phyloP scores from a whole-genome alignment of 2,888 invertebrate species.

The Caenorhabditis zanzibari region DNA sequence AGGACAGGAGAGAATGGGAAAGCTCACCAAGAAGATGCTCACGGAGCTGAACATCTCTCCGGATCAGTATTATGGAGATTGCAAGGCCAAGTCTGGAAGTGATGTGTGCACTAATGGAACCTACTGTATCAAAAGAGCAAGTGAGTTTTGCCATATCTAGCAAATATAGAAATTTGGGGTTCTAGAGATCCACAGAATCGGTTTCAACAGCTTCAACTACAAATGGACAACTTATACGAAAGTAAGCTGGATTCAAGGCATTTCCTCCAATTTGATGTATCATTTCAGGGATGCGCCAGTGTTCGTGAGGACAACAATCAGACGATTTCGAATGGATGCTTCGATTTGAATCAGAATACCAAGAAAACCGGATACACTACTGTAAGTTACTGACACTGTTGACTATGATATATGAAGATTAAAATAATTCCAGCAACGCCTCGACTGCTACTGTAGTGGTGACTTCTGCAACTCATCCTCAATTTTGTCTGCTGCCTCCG shows the following conservation, averaged over 20 bases:
- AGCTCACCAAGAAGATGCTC: slow-evolving; percentile 34
- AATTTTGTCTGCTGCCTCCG: too few species aligned
- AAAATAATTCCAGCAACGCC: too few species aligned
- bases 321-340: slow-evolving; percentile 30
- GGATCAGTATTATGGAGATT: slow-evolving; percentile 44
- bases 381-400: slow-evolving; percentile 10
- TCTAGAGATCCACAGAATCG: slow-evolving; percentile 42
- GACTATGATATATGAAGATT: too few species aligned
- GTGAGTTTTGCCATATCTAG: slow-evolving; percentile 3
- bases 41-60: slow-evolving; percentile 38
- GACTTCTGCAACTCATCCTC: too few species aligned
- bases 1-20: slow-evolving; percentile 37
- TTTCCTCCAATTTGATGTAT: too few species aligned
- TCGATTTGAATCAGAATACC: slow-evolving; percentile 33
- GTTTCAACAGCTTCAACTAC: slow-evolving; percentile 48
- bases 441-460: too few species aligned
- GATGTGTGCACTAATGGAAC: slow-evolving; percentile 54
- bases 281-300: slow-evolving; percentile 41
- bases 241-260: background rate
- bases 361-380: slow-evolving; percentile 45
- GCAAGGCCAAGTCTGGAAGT: slow-evolving; percentile 44
- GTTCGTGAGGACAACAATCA: slow-evolving; percentile 40
- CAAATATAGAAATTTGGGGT: background rate
- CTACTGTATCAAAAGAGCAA: slow-evolving; percentile 55
- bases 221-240: slow-evolving; percentile 48